A percentile compares a stretch with the other conserved stretches of the same genome.
Evolutionary conservation across 2,888 invertebrate species (phyloP).

Genomic region (Tetragonisca angustula): DNA sequence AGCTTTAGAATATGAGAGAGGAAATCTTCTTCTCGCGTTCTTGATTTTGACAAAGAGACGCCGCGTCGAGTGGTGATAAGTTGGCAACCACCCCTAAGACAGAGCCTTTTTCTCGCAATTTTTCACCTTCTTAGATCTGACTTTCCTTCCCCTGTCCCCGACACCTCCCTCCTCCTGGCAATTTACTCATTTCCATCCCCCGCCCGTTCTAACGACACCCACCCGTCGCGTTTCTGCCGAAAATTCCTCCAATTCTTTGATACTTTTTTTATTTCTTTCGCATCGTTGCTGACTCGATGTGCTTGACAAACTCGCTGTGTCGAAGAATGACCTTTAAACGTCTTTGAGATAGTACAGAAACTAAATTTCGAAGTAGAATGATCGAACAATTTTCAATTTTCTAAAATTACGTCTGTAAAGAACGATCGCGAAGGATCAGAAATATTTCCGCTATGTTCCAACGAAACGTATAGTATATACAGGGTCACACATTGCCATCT

Average conservation of each 20-base stretch:
- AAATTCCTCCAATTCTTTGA: background rate
- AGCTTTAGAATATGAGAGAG: slow-evolving; percentile 75
- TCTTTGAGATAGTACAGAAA: background rate
- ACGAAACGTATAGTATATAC: background rate
- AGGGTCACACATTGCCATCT: no score
- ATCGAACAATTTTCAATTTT: background rate
- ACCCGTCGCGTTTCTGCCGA: background rate
- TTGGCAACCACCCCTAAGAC: slow-evolving; percentile 64
- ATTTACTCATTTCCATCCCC: slow-evolving; percentile 68
- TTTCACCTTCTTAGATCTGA: slow-evolving; percentile 71
- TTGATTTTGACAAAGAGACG: slow-evolving; percentile 74
- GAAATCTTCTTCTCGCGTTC: slow-evolving; percentile 71
- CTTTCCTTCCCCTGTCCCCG: slow-evolving; percentile 46
- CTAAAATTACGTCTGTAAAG: background rate
- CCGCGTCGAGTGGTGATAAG: slow-evolving; percentile 70
- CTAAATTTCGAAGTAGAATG: background rate
- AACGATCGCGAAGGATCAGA: background rate
- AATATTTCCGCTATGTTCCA: background rate
- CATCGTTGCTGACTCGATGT: slow-evolving; percentile 10
- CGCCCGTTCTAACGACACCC: slow-evolving; percentile 28
- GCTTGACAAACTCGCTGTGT: slow-evolving; percentile 1
- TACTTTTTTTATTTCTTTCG: background rate
- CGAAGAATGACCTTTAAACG: background rate
- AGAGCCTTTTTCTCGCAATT: slow-evolving; percentile 71
- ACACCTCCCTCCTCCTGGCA: slow-evolving; percentile 45